Evolutionary conservation across 2,888 invertebrate genomes (phyloP).

Genomic region (Pristionchus exspectatus): DNA sequence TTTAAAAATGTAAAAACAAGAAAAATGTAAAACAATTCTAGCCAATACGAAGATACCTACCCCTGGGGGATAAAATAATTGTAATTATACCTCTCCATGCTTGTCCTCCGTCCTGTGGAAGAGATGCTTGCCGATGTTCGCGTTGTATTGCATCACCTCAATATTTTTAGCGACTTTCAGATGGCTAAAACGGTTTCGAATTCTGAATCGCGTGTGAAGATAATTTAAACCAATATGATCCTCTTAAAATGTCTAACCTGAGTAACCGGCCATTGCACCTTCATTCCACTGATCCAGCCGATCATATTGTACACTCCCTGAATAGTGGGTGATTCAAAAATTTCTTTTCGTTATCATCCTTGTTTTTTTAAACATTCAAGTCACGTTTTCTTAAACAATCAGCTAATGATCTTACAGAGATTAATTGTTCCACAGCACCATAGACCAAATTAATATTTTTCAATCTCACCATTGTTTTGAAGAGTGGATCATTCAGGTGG

Average conservation of each 20-base stretch:
- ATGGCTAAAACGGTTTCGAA: too few relatives aligned
- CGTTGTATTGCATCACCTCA: conserved; percentile 60
- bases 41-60: too few relatives aligned
- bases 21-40: too few relatives aligned
- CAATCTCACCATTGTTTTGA: conserved; percentile 61
- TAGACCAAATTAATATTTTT: too few relatives aligned
- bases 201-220: too few relatives aligned
- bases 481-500: conserved; percentile 65
- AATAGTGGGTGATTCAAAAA: too few relatives aligned
- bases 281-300: conserved; percentile 45
- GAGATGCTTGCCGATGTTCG: conserved; percentile 72
- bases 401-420: too few relatives aligned
- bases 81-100: conserved; percentile 48
- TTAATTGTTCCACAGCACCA: too few relatives aligned
- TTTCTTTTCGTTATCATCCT: not conserved
- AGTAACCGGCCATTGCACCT: conserved; percentile 50
- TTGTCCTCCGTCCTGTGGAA: conserved; percentile 56
- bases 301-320: conserved; percentile 43
- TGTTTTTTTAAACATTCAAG: too few relatives aligned
- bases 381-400: too few relatives aligned
- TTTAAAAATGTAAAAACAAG: not conserved
- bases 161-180: not conserved
- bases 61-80: too few relatives aligned
- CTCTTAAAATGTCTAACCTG: not conserved
- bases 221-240: too few relatives aligned